phyloP scores from a whole-genome alignment of 1,140 invertebrate species.

The Stegodyphus dumicola region DNA sequence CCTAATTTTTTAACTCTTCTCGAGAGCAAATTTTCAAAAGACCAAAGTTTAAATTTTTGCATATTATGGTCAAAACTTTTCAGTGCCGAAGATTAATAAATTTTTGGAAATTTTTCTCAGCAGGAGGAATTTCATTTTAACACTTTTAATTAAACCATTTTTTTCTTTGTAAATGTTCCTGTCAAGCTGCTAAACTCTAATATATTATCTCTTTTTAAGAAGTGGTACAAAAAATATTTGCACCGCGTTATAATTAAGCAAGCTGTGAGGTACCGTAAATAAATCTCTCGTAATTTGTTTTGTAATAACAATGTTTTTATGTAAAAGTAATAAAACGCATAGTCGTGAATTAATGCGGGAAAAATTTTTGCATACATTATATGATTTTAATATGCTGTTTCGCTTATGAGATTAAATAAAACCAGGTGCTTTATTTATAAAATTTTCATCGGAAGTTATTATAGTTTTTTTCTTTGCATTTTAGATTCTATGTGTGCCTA shows the following conservation, averaged over 20 bases:
- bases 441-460: no score
- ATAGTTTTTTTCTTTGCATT: no score
- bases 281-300: conserved; percentile 18
- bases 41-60: not conserved
- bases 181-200: conserved; percentile 5
- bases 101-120: not conserved
- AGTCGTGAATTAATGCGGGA: no score
- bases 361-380: not conserved
- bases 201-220: conserved; percentile 12
- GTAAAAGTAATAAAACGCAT: not conserved
- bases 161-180: not conserved
- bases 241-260: conserved; percentile 19
- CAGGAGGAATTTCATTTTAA: conserved; percentile 10
- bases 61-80: not conserved
- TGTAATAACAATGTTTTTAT: conserved; percentile 3
- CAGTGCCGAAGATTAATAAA: not conserved
- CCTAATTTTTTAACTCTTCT: no score
- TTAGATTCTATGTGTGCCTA: no score
- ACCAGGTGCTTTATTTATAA: no score
- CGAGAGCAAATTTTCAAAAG: not conserved
- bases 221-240: not conserved
- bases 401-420: no score
- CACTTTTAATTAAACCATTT: conserved; percentile 1
- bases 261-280: not conserved
- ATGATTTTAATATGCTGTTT: conserved; percentile 1